phyloP scores from a whole-genome alignment of 1,140 invertebrate genomes.

The Formica exsecta region DNA sequence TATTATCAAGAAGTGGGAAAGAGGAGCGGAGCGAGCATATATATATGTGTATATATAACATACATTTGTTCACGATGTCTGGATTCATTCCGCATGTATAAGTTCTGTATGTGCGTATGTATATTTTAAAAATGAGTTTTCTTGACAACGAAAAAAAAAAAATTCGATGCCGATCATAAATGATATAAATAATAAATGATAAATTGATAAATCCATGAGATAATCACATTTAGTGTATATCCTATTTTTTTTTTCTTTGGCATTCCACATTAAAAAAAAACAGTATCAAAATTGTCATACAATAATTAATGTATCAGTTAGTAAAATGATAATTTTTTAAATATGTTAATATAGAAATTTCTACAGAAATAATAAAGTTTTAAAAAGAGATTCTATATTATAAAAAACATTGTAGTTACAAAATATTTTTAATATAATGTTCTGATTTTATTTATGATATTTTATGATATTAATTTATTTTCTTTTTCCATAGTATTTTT shows the following conservation, averaged over 20 bases:
- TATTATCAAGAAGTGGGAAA: slow-evolving; percentile 62
- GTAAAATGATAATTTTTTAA: background rate
- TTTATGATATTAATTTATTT: background rate
- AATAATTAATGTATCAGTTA: background rate
- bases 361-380: background rate
- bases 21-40: slow-evolving; percentile 27
- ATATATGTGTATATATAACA: slow-evolving; percentile 2
- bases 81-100: slow-evolving; percentile 27
- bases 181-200: slow-evolving; percentile 12
- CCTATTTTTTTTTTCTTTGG: background rate
- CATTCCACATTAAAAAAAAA: too few relatives aligned
- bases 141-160: background rate
- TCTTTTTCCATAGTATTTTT: background rate
- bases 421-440: background rate
- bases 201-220: background rate
- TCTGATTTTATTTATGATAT: background rate
- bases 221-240: background rate
- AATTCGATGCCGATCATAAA: background rate
- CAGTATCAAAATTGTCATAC: background rate
- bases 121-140: slow-evolving; percentile 42
- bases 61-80: slow-evolving; percentile 53
- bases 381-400: background rate
- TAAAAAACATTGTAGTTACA: background rate
- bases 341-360: background rate
- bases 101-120: slow-evolving; percentile 10